Conservation (phyloP, 2,888 invertebrate species). For the Bombylius major region DNA sequence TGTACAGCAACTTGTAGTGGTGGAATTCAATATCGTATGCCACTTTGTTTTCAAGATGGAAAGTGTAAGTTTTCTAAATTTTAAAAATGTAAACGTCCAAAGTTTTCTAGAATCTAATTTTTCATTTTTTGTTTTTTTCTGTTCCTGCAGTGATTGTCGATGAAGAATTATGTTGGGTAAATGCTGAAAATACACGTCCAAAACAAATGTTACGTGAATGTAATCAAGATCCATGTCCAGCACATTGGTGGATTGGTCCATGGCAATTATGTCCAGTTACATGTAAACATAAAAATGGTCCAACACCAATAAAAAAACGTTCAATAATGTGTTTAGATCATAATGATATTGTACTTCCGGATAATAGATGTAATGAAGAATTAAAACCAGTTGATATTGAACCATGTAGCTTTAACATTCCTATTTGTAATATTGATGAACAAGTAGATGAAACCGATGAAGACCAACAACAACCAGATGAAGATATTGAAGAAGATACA, state of each 20-base stretch:
- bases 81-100: background rate
- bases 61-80: conserved; percentile 28
- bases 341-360: conserved; percentile 62
- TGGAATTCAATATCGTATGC: conserved; percentile 49
- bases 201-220: conserved; percentile 51
- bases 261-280: conserved; percentile 74
- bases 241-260: conserved; percentile 77
- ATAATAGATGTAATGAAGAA: conserved; percentile 53
- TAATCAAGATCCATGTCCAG: conserved; percentile 51
- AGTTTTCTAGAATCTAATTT: too few species aligned
- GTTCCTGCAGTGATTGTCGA: conserved; percentile 43
- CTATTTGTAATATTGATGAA: conserved; percentile 24
- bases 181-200: conserved; percentile 42
- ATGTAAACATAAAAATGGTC: conserved; percentile 39
- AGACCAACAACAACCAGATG: background rate
- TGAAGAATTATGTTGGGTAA: conserved; percentile 45
- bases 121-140: background rate
- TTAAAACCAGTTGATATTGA: conserved; percentile 55
- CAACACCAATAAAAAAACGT: conserved; percentile 46
- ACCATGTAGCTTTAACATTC: conserved; percentile 42
- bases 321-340: conserved; percentile 66
- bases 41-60: conserved; percentile 39
- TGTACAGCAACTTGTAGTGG: conserved; percentile 68
- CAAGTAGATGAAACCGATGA: conserved; percentile 10
- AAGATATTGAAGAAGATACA: background rate